Conservation (phyloP, 2,797 vertebrate genomes). For the Falco rusticolus region DNA sequence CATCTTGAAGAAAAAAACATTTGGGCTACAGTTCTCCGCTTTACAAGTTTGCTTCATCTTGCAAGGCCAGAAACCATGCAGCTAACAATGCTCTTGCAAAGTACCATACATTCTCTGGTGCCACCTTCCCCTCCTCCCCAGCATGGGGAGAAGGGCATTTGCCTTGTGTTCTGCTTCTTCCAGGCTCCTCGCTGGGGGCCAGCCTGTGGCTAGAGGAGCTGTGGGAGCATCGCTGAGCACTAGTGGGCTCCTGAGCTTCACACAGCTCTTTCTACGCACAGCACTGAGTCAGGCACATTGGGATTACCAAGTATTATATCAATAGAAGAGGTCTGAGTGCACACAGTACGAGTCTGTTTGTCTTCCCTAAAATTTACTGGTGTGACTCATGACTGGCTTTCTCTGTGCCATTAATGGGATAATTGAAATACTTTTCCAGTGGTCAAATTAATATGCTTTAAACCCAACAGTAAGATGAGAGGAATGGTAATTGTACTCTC, state of each 20-base stretch:
- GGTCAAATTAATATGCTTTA: slow-evolving; percentile 50
- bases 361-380: slow-evolving; percentile 56
- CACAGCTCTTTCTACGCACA: fast-evolving
- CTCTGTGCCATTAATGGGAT: slow-evolving; percentile 16
- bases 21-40: neutral
- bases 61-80: neutral
- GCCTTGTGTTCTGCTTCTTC: neutral
- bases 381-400: slow-evolving; percentile 50
- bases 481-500: slow-evolving; percentile 25
- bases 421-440: slow-evolving; percentile 45
- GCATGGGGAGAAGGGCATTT: fast-evolving
- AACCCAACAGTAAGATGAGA: neutral
- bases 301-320: slow-evolving; percentile 29
- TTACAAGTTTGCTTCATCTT: neutral
- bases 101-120: fast-evolving
- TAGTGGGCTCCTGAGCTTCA: neutral
- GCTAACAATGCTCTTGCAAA: neutral
- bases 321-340: slow-evolving; percentile 49
- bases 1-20: neutral
- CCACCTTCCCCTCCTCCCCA: neutral
- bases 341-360: slow-evolving; percentile 46
- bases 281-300: neutral
- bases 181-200: neutral
- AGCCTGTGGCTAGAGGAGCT: fast-evolving
- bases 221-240: neutral